Conservation (phyloP, 1,140 invertebrate species). For the Drosophila nikananu region DNA sequence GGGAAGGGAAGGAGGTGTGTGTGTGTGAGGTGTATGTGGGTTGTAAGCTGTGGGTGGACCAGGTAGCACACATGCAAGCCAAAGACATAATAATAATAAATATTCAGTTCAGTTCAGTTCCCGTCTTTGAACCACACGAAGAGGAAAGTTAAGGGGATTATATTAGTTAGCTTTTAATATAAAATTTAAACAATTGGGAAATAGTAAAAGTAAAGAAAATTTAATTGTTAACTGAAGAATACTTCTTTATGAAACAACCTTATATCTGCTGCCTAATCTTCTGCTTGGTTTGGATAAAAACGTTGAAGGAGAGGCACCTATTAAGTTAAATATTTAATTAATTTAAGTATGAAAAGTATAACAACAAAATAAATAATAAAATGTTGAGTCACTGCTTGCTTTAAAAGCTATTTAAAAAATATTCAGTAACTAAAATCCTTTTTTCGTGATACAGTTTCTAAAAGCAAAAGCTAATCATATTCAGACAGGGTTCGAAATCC, state of each 20-base stretch:
- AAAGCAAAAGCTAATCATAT: too few species aligned
- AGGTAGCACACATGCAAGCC: conserved; percentile 28
- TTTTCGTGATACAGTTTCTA: too few species aligned
- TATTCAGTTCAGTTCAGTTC: conserved; percentile 76
- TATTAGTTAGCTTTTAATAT: not conserved
- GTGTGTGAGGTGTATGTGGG: not conserved
- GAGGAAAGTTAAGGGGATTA: conserved; percentile 3
- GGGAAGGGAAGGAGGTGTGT: not conserved
- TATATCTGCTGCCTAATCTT: too few species aligned
- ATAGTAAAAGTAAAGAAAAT: not conserved
- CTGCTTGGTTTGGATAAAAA: not conserved
- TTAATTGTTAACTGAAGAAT: not conserved
- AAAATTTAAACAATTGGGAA: not conserved
- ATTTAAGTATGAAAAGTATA: not conserved
- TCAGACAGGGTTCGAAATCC: too few species aligned
- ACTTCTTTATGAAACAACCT: not conserved
- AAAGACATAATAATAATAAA: conserved; percentile 80
- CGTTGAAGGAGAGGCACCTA: not conserved
- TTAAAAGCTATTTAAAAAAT: too few species aligned
- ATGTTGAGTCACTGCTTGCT: too few species aligned
- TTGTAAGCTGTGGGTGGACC: conserved; percentile 29
- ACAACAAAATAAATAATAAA: too few species aligned
- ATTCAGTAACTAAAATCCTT: too few species aligned
- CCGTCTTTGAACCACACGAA: conserved; percentile 23
- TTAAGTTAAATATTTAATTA: not conserved